phyloP scores from a whole-genome alignment of 2,888 invertebrate genomes.

The Athrips mouffetella region DNA sequence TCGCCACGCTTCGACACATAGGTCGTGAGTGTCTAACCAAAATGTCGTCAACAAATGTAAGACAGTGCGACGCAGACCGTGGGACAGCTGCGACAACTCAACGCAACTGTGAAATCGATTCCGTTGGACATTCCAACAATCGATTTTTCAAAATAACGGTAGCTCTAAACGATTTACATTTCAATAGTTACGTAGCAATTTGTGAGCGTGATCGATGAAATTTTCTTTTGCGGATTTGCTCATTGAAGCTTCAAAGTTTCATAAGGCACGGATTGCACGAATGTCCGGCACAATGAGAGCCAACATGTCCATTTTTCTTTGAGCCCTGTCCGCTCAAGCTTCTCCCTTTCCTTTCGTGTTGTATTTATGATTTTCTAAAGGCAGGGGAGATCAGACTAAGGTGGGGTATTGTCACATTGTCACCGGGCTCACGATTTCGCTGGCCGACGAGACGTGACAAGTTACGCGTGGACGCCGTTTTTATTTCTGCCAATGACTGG shows the following conservation, averaged over 20 bases:
- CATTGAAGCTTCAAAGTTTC: constrained; percentile 74
- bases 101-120: constrained; percentile 73
- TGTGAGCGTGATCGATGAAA: constrained; percentile 74
- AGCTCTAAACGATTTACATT: constrained; percentile 71
- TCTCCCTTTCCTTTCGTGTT: constrained; percentile 18
- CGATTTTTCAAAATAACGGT: constrained; percentile 76
- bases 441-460: constrained; percentile 74
- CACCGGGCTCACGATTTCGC: constrained; percentile 73
- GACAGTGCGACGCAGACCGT: constrained; percentile 48
- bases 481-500: constrained; percentile 79
- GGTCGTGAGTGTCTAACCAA: constrained; percentile 29
- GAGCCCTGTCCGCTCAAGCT: constrained; percentile 38
- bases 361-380: constrained; percentile 26
- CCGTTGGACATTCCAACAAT: constrained; percentile 42
- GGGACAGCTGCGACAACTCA: constrained; percentile 67
- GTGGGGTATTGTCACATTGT: constrained; percentile 69
- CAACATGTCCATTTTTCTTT: constrained; percentile 43
- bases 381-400: constrained; percentile 38
- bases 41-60: constrained; percentile 28
- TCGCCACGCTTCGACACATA: constrained; percentile 47
- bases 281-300: constrained; percentile 45
- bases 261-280: constrained; percentile 68
- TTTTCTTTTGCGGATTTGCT: constrained; percentile 70
- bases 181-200: constrained; percentile 70
- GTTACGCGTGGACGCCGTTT: constrained; percentile 77